Evolutionary conservation across 2,888 invertebrate genomes (phyloP).

Genomic region (Andrena bucephala): DNA sequence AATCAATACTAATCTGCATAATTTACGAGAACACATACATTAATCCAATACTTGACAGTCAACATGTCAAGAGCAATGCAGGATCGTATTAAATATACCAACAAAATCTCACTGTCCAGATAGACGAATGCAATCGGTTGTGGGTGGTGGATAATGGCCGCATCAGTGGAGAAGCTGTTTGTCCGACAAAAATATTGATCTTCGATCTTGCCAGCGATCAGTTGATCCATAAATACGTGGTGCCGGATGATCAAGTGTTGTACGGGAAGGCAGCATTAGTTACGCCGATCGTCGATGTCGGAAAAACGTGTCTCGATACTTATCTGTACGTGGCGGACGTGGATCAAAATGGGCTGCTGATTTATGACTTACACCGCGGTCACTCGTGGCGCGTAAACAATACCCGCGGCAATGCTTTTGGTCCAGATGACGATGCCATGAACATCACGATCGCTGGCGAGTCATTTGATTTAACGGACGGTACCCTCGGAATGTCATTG

Average conservation of each 20-base stretch:
- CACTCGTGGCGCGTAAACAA: constrained; percentile 82
- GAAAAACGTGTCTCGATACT: constrained; percentile 79
- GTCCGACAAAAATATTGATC: constrained; percentile 83
- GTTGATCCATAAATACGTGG: constrained; percentile 79
- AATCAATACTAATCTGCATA: no score
- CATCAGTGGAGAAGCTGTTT: constrained; percentile 70
- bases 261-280: constrained; percentile 79
- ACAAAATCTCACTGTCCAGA: constrained; percentile 71
- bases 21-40: no score
- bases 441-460: constrained; percentile 82
- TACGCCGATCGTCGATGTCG: constrained; percentile 82
- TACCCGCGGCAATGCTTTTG: constrained; percentile 82
- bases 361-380: constrained; percentile 78
- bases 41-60: neutral
- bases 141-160: constrained; percentile 84
- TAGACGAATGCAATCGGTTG: constrained; percentile 84
- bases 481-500: constrained; percentile 82
- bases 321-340: constrained; percentile 83
- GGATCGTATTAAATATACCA: neutral
- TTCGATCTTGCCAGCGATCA: constrained; percentile 83
- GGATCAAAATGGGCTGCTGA: constrained; percentile 79
- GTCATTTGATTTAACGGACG: constrained; percentile 80
- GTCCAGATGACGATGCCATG: constrained; percentile 81
- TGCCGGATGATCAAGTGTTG: constrained; percentile 79
- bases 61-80: neutral